phyloP scores from a whole-genome alignment of 2,113 vertebrate species.

The Mesocricetus auratus region DNA sequence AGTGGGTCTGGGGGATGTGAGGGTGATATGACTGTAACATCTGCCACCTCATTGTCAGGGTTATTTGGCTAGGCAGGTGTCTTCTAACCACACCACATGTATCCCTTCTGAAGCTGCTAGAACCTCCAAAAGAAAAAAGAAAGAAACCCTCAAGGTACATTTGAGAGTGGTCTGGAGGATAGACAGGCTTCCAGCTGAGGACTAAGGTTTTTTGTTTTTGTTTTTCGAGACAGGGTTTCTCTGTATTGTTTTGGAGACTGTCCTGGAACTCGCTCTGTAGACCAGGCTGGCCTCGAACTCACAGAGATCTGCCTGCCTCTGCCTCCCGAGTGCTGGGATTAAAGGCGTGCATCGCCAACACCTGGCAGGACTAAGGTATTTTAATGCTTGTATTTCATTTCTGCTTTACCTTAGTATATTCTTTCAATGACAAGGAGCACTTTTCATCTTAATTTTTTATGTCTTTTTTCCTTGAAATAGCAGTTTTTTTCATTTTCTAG shows the following conservation, averaged over 20 bases:
- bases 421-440: constrained; percentile 24
- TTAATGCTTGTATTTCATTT: constrained; percentile 4
- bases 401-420: background rate
- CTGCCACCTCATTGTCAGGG: background rate
- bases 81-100: background rate
- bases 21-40: background rate
- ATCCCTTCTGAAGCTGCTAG: background rate
- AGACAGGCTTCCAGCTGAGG: background rate
- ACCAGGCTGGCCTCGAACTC: too few relatives aligned
- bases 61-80: background rate
- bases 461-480: constrained; percentile 20
- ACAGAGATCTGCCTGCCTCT: too few relatives aligned
- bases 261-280: too few relatives aligned
- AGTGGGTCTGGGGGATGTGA: background rate
- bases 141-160: background rate
- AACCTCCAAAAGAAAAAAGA: background rate
- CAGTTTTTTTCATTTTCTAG: constrained; percentile 37
- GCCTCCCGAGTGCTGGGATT: too few relatives aligned
- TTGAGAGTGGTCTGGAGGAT: background rate
- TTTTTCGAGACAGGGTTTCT: too few relatives aligned
- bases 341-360: too few relatives aligned
- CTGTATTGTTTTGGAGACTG: too few relatives aligned
- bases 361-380: constrained; percentile 35
- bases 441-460: constrained; percentile 18
- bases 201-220: constrained; percentile 29